phyloP scores from a whole-genome alignment of 2,797 vertebrate genomes.

The Florisuga fusca region DNA sequence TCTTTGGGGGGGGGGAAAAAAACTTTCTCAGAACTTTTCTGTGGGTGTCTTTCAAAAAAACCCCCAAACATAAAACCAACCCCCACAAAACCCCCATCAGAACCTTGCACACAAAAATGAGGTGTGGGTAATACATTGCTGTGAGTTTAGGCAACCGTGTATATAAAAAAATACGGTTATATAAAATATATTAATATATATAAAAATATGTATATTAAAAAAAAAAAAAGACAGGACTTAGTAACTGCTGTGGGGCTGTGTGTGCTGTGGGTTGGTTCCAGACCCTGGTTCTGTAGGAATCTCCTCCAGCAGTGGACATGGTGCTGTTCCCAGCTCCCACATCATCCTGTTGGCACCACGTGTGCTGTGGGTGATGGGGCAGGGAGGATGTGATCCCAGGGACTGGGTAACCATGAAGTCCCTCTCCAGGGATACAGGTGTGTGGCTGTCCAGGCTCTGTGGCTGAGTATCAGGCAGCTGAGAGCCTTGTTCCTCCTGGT shows the following conservation, averaged over 20 bases:
- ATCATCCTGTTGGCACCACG: accelerated
- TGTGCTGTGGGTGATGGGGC: background rate
- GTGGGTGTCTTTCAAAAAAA: background rate
- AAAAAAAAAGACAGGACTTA: accelerated
- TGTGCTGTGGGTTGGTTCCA: background rate
- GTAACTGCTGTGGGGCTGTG: background rate
- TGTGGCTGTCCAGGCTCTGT: background rate
- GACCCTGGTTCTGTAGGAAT: background rate
- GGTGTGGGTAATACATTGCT: background rate
- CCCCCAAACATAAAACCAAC: no score
- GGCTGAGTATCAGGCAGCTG: background rate
- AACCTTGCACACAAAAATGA: background rate
- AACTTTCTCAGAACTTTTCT: background rate
- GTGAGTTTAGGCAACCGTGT: background rate
- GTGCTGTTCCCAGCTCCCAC: background rate
- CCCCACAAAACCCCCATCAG: no score
- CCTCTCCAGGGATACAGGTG: background rate
- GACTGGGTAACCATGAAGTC: background rate
- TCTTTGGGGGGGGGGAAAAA: background rate
- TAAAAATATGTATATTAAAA: background rate
- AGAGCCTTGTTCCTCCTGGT: background rate
- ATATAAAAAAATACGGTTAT: no score
- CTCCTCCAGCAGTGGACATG: background rate
- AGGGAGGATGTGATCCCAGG: background rate
- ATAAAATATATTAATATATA: background rate